These are phyloP conservation scores for Drosophila bunnanda DNA, from an alignment of 2,888 invertebrate species.

Conservation along the genomic window DNA sequence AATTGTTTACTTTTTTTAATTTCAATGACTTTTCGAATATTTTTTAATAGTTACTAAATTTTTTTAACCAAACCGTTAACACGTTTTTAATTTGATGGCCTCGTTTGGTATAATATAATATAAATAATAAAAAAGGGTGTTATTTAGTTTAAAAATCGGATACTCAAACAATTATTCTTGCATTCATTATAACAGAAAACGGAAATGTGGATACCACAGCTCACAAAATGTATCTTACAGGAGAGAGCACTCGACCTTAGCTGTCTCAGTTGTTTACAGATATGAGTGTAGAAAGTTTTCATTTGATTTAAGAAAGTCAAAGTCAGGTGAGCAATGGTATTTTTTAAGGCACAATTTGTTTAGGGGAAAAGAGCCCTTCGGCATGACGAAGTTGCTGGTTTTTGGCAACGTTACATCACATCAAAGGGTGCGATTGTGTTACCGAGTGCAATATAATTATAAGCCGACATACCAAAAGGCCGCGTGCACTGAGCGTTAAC, in stretches of 20 bases:
- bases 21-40: too few relatives aligned
- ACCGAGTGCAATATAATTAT: slow-evolving; percentile 5
- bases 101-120: too few relatives aligned
- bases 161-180: too few relatives aligned
- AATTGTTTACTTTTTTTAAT: too few relatives aligned
- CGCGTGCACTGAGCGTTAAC: slow-evolving; percentile 68
- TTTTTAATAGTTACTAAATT: too few relatives aligned
- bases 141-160: too few relatives aligned
- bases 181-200: too few relatives aligned
- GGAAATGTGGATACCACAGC: too few relatives aligned
- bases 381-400: neutral
- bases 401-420: neutral
- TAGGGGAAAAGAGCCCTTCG: neutral
- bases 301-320: neutral
- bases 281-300: neutral
- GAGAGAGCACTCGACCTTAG: neutral
- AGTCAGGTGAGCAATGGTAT: neutral
- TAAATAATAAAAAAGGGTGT: too few relatives aligned
- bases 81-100: too few relatives aligned
- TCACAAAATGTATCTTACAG: too few relatives aligned
- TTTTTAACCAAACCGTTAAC: too few relatives aligned
- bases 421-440: neutral
- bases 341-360: neutral
- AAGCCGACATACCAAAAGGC: slow-evolving; percentile 75
- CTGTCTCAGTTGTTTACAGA: neutral